Evolutionary conservation across 2,888 invertebrate genomes (phyloP).

Genomic region (Dimorphilus gyrociliatus): DNA sequence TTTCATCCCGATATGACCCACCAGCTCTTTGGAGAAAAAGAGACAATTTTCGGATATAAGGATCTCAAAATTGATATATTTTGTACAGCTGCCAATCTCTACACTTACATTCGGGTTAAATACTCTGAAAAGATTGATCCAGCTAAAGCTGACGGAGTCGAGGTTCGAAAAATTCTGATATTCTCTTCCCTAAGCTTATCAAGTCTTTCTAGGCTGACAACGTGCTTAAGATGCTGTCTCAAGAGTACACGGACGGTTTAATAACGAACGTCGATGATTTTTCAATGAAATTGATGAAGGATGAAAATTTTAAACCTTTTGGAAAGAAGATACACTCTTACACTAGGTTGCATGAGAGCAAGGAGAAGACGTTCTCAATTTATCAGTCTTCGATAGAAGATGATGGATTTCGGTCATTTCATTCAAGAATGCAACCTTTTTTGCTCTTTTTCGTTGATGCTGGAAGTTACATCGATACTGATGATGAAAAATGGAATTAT

Average conservation of each 20-base stretch:
- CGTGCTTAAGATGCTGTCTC: conserved; percentile 50
- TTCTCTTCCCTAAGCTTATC: conserved; percentile 1
- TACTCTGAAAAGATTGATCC: conserved; percentile 51
- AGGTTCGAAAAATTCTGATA: conserved; percentile 20
- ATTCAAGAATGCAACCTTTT: conserved; percentile 71
- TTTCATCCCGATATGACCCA: conserved; percentile 36
- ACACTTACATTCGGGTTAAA: conserved; percentile 59
- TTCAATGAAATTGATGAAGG: conserved; percentile 50
- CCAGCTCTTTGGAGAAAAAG: conserved; percentile 42
- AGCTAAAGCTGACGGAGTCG: conserved; percentile 38
- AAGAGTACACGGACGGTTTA: conserved; percentile 55
- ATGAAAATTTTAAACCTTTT: conserved; percentile 53
- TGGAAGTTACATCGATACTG: conserved; percentile 76
- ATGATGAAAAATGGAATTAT: conserved; percentile 67
- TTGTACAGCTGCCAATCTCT: conserved; percentile 62
- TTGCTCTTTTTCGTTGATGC: conserved; percentile 91
- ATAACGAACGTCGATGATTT: conserved; percentile 57
- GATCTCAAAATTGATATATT: conserved; percentile 59
- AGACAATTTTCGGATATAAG: conserved; percentile 83
- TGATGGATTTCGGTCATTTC: conserved; percentile 59
- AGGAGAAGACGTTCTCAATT: conserved; percentile 50
- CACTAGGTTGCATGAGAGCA: conserved; percentile 18
- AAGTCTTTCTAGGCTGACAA: conserved; percentile 51
- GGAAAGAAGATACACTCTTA: conserved; percentile 31
- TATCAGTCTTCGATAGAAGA: conserved; percentile 55